These are phyloP conservation scores for Medauroidea extradentata DNA, from an alignment of 1,140 invertebrate species.

Conservation along the genomic window DNA sequence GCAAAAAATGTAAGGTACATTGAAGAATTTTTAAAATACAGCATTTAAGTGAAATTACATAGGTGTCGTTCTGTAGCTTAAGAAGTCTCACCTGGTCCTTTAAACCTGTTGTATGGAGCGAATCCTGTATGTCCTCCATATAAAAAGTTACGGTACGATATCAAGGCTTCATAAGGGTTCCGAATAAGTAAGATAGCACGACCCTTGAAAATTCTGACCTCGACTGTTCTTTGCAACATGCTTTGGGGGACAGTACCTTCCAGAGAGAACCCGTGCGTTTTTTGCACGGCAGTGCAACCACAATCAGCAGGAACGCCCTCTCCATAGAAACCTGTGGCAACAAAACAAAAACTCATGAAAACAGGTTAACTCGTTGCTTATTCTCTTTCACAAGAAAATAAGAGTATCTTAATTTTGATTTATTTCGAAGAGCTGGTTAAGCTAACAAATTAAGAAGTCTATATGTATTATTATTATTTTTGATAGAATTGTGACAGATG, in stretches of 20 bases:
- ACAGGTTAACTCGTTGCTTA: too few species aligned
- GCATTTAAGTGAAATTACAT: too few species aligned
- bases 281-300: constrained; percentile 38
- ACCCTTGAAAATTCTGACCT: constrained; percentile 21
- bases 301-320: constrained; percentile 27
- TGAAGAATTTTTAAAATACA: too few species aligned
- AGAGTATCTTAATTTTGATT: too few species aligned
- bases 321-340: constrained; percentile 32
- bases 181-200: constrained; percentile 36
- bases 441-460: too few species aligned
- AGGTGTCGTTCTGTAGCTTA: too few species aligned
- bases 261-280: constrained; percentile 33
- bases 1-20: too few species aligned
- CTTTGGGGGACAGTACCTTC: constrained; percentile 30
- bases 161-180: constrained; percentile 41
- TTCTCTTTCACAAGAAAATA: too few species aligned
- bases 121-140: constrained; percentile 37
- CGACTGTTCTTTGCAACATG: constrained; percentile 5
- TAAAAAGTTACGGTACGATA: constrained; percentile 38
- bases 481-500: too few species aligned
- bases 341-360: too few species aligned
- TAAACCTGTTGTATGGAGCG: constrained; percentile 21
- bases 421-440: too few species aligned
- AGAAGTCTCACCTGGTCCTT: constrained; percentile 21
- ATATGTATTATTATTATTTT: too few species aligned